These are phyloP conservation scores for Odontothrips loti DNA, from an alignment of 2,888 invertebrate genomes.

Conservation along the genomic window DNA sequence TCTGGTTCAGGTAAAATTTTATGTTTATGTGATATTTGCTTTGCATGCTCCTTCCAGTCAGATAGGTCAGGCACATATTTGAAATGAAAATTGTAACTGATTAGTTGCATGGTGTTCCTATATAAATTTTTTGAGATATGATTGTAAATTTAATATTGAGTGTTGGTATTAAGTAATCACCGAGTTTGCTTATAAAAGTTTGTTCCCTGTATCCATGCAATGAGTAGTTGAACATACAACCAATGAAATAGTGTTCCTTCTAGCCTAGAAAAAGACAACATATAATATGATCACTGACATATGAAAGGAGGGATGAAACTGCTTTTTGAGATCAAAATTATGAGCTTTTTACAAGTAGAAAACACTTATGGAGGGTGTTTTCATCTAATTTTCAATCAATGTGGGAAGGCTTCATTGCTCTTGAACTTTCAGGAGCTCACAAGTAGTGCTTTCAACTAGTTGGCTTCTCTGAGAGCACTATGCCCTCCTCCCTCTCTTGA, in stretches of 20 bases:
- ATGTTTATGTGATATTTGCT: not conserved
- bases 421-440: no score
- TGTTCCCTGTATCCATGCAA: not conserved
- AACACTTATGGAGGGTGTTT: no score
- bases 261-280: no score
- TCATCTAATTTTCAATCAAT: no score
- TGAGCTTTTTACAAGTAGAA: no score
- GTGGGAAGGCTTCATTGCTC: no score
- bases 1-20: not conserved
- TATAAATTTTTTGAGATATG: not conserved
- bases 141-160: not conserved
- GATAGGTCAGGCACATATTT: not conserved
- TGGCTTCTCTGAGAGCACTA: no score
- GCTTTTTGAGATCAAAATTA: no score
- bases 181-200: not conserved
- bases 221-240: not conserved
- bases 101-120: conserved; percentile 2
- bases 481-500: no score
- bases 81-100: not conserved
- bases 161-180: not conserved
- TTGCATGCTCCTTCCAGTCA: not conserved
- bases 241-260: not conserved
- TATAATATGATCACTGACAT: no score
- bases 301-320: no score
- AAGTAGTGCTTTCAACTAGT: no score